Evolutionary conservation across 2,888 invertebrate species (phyloP).

Genomic region (Ophioninae sp.): DNA sequence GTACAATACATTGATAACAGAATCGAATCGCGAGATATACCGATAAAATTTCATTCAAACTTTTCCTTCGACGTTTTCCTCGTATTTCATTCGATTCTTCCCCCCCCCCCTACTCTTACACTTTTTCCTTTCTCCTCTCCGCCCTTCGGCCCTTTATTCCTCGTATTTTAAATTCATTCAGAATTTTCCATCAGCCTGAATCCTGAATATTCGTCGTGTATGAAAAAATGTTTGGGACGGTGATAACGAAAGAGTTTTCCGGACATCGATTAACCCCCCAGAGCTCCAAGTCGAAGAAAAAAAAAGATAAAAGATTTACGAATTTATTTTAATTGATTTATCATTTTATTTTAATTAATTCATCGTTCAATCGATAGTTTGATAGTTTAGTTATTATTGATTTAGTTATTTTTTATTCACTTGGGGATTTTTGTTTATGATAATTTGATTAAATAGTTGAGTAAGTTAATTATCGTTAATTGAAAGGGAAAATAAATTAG

Average conservation of each 20-base stretch:
- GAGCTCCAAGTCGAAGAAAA: too few relatives aligned
- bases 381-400: too few relatives aligned
- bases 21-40: slow-evolving; percentile 63
- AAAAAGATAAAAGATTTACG: too few relatives aligned
- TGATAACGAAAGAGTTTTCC: not conserved
- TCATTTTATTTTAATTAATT: too few relatives aligned
- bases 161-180: not conserved
- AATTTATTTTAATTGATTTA: too few relatives aligned
- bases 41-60: slow-evolving; percentile 80
- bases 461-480: too few relatives aligned
- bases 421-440: too few relatives aligned
- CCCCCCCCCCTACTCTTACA: not conserved
- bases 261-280: slow-evolving; percentile 19
- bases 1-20: slow-evolving; percentile 21
- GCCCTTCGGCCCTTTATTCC: too few relatives aligned
- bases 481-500: too few relatives aligned
- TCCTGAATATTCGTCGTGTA: not conserved
- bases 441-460: too few relatives aligned
- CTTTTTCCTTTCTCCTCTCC: slow-evolving; percentile 15
- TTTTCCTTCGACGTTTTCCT: slow-evolving; percentile 63
- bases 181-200: not conserved
- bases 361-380: too few relatives aligned
- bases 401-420: too few relatives aligned
- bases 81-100: slow-evolving; percentile 51
- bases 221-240: not conserved